Evolutionary conservation across 2,888 invertebrate species (phyloP).

Genomic region (Temnothorax rugatulus): DNA sequence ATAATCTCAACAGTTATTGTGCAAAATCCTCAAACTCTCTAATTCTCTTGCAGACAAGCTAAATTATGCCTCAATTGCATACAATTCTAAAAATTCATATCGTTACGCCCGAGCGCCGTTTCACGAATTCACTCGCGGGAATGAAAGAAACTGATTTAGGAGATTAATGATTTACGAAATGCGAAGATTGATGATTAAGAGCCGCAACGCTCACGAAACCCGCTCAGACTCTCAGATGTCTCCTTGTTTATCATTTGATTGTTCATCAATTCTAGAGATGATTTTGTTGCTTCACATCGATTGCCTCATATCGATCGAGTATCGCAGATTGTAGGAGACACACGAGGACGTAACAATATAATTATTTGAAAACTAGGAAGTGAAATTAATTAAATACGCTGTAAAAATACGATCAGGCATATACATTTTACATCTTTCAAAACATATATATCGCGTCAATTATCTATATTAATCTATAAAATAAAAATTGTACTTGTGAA

Average conservation of each 20-base stretch:
- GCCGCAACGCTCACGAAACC: not conserved
- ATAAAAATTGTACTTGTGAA: not conserved
- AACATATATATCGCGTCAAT: not conserved
- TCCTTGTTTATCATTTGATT: not conserved
- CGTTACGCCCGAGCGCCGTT: not conserved
- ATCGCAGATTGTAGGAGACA: not conserved
- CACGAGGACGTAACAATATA: conserved; percentile 18
- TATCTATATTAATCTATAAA: conserved; percentile 16
- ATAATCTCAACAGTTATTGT: conserved; percentile 1
- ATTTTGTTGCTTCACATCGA: not conserved
- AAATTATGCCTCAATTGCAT: not conserved
- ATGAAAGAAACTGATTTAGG: not conserved
- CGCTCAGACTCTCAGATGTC: not conserved
- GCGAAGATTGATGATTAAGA: not conserved
- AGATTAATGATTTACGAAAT: not conserved
- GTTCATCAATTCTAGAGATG: not conserved
- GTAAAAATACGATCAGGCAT: not conserved
- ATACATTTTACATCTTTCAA: conserved; percentile 22
- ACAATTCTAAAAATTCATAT: not conserved
- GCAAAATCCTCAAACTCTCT: conserved; percentile 1
- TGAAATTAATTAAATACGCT: conserved; percentile 12
- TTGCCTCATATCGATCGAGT: not conserved
- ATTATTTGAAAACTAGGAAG: conserved; percentile 11
- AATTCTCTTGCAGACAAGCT: conserved; percentile 15
- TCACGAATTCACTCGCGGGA: not conserved